Base-by-base conservation (phyloP, 2,797 vertebrate species). In the Scolopax bukidnonensis region DNA sequence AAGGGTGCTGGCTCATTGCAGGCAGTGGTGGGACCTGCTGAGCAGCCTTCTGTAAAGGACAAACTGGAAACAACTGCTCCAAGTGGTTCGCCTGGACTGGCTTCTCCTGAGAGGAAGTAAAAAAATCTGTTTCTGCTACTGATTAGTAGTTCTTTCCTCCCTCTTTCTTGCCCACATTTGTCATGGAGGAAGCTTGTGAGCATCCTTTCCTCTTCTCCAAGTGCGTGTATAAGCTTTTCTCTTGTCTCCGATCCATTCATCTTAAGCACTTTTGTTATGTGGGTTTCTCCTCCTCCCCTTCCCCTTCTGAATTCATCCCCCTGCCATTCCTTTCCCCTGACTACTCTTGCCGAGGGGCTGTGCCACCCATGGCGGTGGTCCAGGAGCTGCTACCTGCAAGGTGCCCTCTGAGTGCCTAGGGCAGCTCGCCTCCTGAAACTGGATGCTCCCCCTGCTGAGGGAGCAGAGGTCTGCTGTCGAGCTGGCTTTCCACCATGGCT, bases 71-170 rank as follows among this genome's bases (percentile, higher is more conserved):
- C 14, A 76, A 40, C 45, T 9, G 3, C 65, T 87, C 41, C 2
- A 10, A 74, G 70, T 28, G 45, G 45, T 75, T 87, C 87, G 75
- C 71, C 78, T 80, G 67, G 53, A 56, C 27, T 5, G 17, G 53
- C 28, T 94, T 75, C 57, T 90, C 75, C 91, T 50, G 27, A 33
- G 71, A 45, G n/a, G 4, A 10, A 71, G 6, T 67, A 80, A 92
- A 71, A 71, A 51, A 30, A 25, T 10, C 50, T 73, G 24, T 74
- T 86, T 82, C 48, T 89, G 65, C 56, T 51, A 81, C 59, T 93
- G 94, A 95, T 93, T 93, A 87, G 95, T 92, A 90, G 73, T 74
- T 86, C 65, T 79, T 95, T 93, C 59, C 43, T 93, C 40, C 24
- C 32, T 47, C 33, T 76, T 91, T 86, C 71, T 92, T 3, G 5